Evolutionary conservation across 2,113 vertebrate genomes (phyloP).

Genomic region (Athene noctua): DNA sequence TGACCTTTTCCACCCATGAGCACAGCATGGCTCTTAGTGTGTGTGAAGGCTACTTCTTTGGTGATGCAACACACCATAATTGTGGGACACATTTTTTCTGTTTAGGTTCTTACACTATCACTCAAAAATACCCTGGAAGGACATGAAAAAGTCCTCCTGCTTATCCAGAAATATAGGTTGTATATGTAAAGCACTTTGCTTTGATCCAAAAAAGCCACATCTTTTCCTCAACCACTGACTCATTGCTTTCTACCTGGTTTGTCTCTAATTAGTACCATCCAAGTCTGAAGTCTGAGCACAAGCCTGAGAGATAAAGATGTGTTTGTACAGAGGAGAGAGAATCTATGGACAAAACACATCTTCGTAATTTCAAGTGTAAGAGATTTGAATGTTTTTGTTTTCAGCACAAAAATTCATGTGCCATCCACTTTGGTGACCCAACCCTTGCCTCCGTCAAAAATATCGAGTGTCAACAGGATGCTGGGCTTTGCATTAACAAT

Average conservation of each 20-base stretch:
- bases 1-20: neutral
- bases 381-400: neutral
- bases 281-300: neutral
- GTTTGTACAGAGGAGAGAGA: neutral
- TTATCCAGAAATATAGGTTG: neutral
- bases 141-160: neutral
- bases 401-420: neutral
- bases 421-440: neutral
- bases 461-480: neutral
- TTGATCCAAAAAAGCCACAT: neutral
- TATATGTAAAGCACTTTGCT: neutral
- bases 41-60: neutral
- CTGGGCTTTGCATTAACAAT: neutral
- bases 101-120: neutral
- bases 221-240: neutral
- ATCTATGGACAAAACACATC: fast-evolving
- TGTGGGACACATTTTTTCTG: neutral
- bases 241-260: neutral
- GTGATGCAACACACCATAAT: neutral
- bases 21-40: neutral
- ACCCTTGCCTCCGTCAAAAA: neutral
- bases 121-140: neutral
- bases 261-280: neutral
- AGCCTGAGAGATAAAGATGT: neutral
- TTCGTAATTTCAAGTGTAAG: neutral